These are phyloP conservation scores for Salminus brasiliensis DNA, from an alignment of 2,113 vertebrate genomes.

Conservation along the genomic window DNA sequence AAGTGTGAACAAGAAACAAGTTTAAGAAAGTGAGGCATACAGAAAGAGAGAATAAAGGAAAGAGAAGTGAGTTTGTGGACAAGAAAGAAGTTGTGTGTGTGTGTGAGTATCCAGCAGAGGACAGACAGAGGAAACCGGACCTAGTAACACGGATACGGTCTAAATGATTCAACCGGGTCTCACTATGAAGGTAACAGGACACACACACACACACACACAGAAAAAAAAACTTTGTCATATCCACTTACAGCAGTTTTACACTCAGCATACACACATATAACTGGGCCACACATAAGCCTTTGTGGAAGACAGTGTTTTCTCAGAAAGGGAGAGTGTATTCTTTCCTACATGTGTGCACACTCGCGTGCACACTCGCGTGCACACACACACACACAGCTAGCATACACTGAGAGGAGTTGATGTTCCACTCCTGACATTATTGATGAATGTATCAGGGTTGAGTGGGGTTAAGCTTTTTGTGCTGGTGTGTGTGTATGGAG, in stretches of 20 bases:
- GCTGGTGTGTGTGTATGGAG: conserved; percentile 51
- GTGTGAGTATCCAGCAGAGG: conserved; percentile 6
- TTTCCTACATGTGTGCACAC: neutral
- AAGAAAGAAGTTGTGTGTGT: neutral
- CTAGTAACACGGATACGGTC: conserved; percentile 29
- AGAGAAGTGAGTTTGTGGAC: neutral
- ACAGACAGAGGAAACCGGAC: conserved; percentile 29
- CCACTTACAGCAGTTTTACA: neutral
- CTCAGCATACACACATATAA: neutral
- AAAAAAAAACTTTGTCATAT: neutral
- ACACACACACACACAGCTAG: neutral
- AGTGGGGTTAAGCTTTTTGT: conserved; percentile 56
- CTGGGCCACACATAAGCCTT: neutral
- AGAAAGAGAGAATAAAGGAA: too few species aligned
- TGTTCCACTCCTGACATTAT: conserved; percentile 51
- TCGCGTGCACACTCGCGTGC: too few species aligned
- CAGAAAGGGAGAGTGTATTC: conserved; percentile 14
- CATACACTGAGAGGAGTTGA: neutral
- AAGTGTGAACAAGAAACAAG: too few species aligned
- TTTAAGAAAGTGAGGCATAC: too few species aligned
- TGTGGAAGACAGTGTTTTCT: neutral
- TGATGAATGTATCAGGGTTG: conserved; percentile 54
- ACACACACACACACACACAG: neutral
- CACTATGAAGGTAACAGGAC: conserved; percentile 25
- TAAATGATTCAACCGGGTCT: conserved; percentile 37